Evolutionary conservation across 2,888 invertebrate genomes (phyloP).

Genomic region (Lottia gigantea): DNA sequence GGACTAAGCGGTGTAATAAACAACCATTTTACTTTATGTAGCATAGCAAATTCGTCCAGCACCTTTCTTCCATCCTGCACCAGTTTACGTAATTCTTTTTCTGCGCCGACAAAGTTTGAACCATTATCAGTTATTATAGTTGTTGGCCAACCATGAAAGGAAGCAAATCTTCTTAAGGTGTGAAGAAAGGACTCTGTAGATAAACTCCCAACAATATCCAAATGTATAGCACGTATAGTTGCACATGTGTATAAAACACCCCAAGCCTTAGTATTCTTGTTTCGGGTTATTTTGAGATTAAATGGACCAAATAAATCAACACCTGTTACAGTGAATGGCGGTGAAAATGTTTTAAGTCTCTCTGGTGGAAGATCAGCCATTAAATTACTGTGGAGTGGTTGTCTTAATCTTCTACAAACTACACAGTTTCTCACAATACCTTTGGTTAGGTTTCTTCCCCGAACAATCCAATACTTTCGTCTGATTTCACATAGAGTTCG

Average conservation of each 20-base stretch:
- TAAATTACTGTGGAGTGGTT: conserved; percentile 4
- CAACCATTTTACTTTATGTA: conserved; percentile 18
- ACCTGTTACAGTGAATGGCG: conserved; percentile 18
- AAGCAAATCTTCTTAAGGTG: conserved; percentile 19
- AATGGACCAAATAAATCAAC: conserved; percentile 24
- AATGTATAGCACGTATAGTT: conserved; percentile 18
- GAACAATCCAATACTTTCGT: conserved; percentile 13
- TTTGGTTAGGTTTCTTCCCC: conserved; percentile 15
- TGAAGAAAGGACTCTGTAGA: conserved; percentile 22
- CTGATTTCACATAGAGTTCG: conserved; percentile 15
- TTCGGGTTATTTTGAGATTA: conserved; percentile 1
- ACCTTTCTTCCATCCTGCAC: conserved; percentile 15
- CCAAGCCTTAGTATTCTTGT: conserved; percentile 20
- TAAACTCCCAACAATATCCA: conserved; percentile 20
- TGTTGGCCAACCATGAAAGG: conserved; percentile 22
- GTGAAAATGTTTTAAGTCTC: conserved; percentile 2
- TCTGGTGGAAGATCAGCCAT: conserved; percentile 19
- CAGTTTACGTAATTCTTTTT: conserved; percentile 15
- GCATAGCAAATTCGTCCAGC: conserved; percentile 12
- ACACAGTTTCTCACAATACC: conserved; percentile 16
- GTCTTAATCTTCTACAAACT: conserved; percentile 13
- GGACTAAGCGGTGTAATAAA: conserved; percentile 18
- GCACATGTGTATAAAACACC: conserved; percentile 25
- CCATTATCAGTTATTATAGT: conserved; percentile 21
- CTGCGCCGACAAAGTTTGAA: conserved; percentile 1